Conservation (phyloP, 2,797 vertebrate species). For the Alca torda region DNA sequence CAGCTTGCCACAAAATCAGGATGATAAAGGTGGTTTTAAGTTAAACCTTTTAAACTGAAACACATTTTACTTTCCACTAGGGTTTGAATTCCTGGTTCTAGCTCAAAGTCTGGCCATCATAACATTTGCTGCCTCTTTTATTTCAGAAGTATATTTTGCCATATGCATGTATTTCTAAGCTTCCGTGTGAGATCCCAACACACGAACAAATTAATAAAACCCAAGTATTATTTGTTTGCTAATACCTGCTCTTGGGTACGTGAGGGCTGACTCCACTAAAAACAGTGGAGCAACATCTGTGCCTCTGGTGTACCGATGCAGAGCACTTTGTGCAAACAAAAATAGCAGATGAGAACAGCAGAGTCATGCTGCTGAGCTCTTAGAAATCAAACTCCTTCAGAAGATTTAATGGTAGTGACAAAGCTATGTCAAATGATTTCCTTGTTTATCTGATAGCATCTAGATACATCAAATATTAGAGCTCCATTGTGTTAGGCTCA, state of each 20-base stretch:
- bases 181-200: accelerated
- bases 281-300: neutral
- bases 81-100: neutral
- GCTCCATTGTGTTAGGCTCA: neutral
- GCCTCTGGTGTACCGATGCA: neutral
- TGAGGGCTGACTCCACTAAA: neutral
- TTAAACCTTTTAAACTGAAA: neutral
- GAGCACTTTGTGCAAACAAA: neutral
- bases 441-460: neutral
- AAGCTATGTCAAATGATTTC: neutral
- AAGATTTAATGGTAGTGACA: conserved; percentile 9
- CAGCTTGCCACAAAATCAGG: neutral
- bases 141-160: neutral
- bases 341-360: neutral
- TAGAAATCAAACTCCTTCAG: neutral
- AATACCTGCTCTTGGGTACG: neutral
- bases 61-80: neutral
- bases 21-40: neutral
- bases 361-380: neutral
- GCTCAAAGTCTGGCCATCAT: neutral
- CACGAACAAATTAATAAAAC: neutral
- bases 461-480: neutral
- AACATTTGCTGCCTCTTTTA: neutral
- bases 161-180: neutral
- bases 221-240: neutral